Evolutionary conservation across 1,140 invertebrate genomes (phyloP).

Genomic region (Lasioglossum albipes): DNA sequence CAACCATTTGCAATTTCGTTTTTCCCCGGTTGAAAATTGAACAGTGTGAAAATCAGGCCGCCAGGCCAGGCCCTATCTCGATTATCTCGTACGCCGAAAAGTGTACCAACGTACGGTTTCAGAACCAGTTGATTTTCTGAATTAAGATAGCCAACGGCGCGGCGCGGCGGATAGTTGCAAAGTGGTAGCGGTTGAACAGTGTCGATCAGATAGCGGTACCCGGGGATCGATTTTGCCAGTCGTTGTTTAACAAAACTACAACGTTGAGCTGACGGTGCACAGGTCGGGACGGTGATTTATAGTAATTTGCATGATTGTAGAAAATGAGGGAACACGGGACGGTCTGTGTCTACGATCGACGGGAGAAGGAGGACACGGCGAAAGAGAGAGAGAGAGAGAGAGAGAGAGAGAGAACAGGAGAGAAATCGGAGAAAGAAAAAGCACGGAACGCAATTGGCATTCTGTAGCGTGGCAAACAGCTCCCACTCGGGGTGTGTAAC

Average conservation of each 20-base stretch:
- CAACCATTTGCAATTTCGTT: not conserved
- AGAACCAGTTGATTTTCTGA: conserved; percentile 29
- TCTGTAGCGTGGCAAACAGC: conserved; percentile 54
- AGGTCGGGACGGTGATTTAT: conserved; percentile 39
- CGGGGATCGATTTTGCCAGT: conserved; percentile 31
- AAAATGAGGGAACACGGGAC: conserved; percentile 50
- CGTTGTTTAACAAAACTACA: conserved; percentile 43
- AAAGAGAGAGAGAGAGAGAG: conserved; percentile 1
- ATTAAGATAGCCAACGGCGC: conserved; percentile 32
- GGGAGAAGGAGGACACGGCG: conserved; percentile 7
- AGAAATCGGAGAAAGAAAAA: conserved; percentile 19
- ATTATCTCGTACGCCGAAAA: not conserved
- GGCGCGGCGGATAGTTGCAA: conserved; percentile 12
- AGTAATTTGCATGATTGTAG: conserved; percentile 48
- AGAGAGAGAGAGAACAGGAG: not conserved
- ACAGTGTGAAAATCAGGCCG: not conserved
- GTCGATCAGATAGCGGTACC: conserved; percentile 45
- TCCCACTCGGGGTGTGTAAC: conserved; percentile 50
- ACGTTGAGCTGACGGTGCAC: not conserved
- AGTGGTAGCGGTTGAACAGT: conserved; percentile 45
- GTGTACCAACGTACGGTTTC: no score
- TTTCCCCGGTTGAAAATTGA: not conserved
- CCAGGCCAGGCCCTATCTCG: not conserved
- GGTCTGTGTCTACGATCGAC: not conserved
- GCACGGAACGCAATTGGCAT: conserved; percentile 63